Conservation (phyloP, 2,797 vertebrate species). For the Synaphobranchus kaupii region DNA sequence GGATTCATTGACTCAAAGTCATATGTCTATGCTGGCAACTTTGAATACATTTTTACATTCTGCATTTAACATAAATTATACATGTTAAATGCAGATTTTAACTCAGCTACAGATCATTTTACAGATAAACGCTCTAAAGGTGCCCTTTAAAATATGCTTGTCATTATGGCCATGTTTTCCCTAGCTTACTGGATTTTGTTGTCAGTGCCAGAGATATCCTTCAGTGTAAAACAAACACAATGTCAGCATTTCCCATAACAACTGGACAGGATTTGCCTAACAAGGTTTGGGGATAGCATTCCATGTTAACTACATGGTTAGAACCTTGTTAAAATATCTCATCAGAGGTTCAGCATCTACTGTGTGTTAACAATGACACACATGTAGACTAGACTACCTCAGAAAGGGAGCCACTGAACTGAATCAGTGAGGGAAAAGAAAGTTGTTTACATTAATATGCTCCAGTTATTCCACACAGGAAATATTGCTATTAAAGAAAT, state of each 20-base stretch:
- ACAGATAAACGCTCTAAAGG: neutral
- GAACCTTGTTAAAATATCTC: conserved; percentile 35
- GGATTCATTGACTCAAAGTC: neutral
- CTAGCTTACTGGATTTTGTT: conserved; percentile 19
- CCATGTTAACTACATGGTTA: conserved; percentile 51
- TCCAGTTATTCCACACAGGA: neutral
- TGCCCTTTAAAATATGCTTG: conserved; percentile 1
- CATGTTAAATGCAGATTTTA: neutral
- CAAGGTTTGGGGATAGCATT: conserved; percentile 60
- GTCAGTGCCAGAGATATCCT: conserved; percentile 21
- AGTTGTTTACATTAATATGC: neutral
- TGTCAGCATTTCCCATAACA: conserved; percentile 48
- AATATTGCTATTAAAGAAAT: no score
- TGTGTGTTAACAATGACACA: neutral
- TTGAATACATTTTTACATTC: neutral
- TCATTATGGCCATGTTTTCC: conserved; percentile 25
- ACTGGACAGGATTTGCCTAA: conserved; percentile 59
- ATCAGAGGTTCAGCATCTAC: neutral
- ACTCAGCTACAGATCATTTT: neutral
- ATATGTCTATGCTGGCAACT: neutral
- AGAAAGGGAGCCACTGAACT: neutral
- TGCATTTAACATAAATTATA: neutral
- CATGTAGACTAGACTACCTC: neutral
- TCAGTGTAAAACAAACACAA: conserved; percentile 49
- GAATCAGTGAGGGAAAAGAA: neutral